These are phyloP conservation scores for Diadromus collaris DNA, from an alignment of 2,888 invertebrate species.

Conservation along the genomic window DNA sequence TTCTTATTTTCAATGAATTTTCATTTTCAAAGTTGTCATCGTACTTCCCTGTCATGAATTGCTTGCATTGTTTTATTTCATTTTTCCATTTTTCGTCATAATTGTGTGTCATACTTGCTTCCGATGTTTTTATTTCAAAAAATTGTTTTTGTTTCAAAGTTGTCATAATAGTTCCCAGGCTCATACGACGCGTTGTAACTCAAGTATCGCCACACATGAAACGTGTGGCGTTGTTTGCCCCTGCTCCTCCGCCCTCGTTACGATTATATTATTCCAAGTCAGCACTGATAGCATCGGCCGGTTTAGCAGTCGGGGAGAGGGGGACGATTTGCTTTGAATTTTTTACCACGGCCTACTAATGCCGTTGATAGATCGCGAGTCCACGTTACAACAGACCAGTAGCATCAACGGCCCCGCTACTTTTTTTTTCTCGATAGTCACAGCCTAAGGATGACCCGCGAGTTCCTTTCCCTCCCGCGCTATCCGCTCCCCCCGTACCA, in stretches of 20 bases:
- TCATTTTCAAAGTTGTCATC: background rate
- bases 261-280: conserved; percentile 54
- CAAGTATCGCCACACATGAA: background rate
- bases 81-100: background rate
- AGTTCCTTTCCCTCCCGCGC: conserved; percentile 20
- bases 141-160: background rate
- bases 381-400: conserved; percentile 27
- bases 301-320: conserved; percentile 42
- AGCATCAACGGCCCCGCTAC: conserved; percentile 33
- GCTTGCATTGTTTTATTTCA: no score
- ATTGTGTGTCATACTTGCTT: no score
- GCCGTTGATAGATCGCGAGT: conserved; percentile 52
- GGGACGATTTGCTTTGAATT: conserved; percentile 43
- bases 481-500: conserved; percentile 17
- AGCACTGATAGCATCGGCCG: conserved; percentile 45
- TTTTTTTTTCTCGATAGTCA: conserved; percentile 40
- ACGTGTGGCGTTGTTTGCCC: conserved; percentile 2
- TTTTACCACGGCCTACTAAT: conserved; percentile 47
- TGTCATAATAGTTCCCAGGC: background rate
- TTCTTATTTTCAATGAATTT: no score
- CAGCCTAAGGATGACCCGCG: conserved; percentile 47
- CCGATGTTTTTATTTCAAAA: no score
- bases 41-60: no score
- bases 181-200: background rate
- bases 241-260: conserved; percentile 43